Percentiles rank a stretch among this genome's conserved stretches.
Evolutionary conservation across 2,797 vertebrate species (phyloP).

Genomic region (Tiaroga cobitis): DNA sequence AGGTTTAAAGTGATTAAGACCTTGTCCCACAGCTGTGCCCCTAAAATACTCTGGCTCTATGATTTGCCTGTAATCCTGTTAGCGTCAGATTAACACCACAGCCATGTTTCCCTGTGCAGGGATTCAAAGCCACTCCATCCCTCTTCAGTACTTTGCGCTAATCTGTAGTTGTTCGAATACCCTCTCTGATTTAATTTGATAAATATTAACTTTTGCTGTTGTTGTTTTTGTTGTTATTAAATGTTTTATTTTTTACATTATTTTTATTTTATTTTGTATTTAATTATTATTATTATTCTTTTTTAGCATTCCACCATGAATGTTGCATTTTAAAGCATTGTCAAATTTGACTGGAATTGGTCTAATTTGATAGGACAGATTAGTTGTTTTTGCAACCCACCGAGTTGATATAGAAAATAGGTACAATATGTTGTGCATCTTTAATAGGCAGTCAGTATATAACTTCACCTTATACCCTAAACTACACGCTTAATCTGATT

Average conservation of each 20-base stretch:
- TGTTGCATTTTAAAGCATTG: neutral
- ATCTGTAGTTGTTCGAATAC: neutral
- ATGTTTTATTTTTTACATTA: neutral
- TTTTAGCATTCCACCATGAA: neutral
- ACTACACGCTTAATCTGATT: neutral
- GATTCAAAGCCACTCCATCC: neutral
- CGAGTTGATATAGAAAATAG: neutral
- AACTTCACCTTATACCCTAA: neutral
- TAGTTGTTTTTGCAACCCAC: neutral
- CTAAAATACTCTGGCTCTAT: conserved; percentile 33
- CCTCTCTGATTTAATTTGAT: neutral
- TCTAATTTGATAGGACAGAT: too few relatives aligned
- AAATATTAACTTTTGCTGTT: neutral
- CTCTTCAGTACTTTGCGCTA: neutral
- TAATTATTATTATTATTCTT: neutral
- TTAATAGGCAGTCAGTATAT: neutral
- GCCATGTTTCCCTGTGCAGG: conserved; percentile 12
- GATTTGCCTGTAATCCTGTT: conserved; percentile 45
- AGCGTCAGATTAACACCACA: conserved; percentile 35
- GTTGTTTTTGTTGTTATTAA: neutral
- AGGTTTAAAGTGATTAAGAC: conserved; percentile 31
- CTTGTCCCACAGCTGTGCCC: conserved; percentile 27
- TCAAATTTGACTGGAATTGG: neutral
- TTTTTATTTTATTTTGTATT: neutral
- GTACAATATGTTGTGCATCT: neutral